Evolutionary conservation across 1,140 invertebrate genomes (phyloP).

Genomic region (Latrodectus geometricus): DNA sequence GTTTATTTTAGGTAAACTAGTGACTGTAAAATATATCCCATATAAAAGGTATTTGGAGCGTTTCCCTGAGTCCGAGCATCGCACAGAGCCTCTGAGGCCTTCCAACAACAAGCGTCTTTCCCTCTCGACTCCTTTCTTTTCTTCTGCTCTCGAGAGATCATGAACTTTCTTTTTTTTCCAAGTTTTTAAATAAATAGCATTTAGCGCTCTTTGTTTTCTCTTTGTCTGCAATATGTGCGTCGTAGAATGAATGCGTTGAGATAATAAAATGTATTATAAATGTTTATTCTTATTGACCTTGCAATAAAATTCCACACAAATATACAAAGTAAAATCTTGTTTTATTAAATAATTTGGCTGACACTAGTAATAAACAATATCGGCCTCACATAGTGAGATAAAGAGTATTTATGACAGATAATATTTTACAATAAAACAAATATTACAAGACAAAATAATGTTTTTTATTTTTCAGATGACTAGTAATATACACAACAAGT

Average conservation of each 20-base stretch:
- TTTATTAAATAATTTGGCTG: no score
- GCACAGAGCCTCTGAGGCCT: constrained; percentile 74
- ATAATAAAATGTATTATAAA: constrained; percentile 54
- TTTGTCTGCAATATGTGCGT: constrained; percentile 46
- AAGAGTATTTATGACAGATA: no score
- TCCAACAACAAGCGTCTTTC: constrained; percentile 75
- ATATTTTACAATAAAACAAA: no score
- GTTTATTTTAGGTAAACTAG: constrained; percentile 78
- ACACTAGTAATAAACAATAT: no score
- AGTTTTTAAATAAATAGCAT: constrained; percentile 46
- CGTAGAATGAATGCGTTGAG: constrained; percentile 30
- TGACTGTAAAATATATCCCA: constrained; percentile 95
- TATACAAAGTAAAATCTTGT: no score
- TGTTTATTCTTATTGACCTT: constrained; percentile 15
- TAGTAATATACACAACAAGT: not conserved
- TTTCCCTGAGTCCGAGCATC: constrained; percentile 82
- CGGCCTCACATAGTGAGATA: no score
- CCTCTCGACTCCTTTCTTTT: constrained; percentile 66
- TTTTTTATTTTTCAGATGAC: no score
- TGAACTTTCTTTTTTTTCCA: constrained; percentile 53
- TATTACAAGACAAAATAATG: no score
- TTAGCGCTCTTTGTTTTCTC: constrained; percentile 40
- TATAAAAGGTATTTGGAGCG: constrained; percentile 92
- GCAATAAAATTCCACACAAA: not conserved
- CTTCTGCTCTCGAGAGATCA: constrained; percentile 53